These are phyloP conservation scores for Dasysyrphus albostriatus DNA, from an alignment of 2,888 invertebrate species.

Conservation along the genomic window DNA sequence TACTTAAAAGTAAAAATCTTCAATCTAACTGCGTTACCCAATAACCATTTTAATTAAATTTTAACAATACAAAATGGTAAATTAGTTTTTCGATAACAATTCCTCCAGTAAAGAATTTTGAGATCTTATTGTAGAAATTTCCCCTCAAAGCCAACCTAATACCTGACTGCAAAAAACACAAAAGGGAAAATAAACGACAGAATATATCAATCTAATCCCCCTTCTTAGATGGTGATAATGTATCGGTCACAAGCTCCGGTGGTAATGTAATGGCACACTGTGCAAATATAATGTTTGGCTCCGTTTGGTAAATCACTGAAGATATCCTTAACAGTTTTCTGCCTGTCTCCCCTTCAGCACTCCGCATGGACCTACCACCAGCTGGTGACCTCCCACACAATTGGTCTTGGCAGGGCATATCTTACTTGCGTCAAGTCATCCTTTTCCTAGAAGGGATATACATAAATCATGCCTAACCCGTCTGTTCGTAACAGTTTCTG, in stretches of 20 bases:
- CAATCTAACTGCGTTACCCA: too few species aligned
- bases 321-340: slow-evolving; percentile 69
- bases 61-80: too few species aligned
- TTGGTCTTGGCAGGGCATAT: slow-evolving; percentile 64
- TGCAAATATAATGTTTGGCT: slow-evolving; percentile 71
- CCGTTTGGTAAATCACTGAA: slow-evolving; percentile 72
- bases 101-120: neutral
- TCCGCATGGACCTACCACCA: neutral
- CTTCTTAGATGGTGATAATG: slow-evolving; percentile 63
- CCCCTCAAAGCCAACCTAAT: neutral
- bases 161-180: neutral
- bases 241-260: slow-evolving; percentile 51
- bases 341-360: slow-evolving; percentile 1
- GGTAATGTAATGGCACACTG: slow-evolving; percentile 58
- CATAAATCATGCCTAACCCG: slow-evolving; percentile 76
- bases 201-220: slow-evolving; percentile 42
- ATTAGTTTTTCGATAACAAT: neutral
- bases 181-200: slow-evolving; percentile 4
- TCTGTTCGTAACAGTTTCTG: slow-evolving; percentile 76
- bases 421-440: slow-evolving; percentile 75
- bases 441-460: slow-evolving; percentile 72
- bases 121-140: neutral
- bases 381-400: slow-evolving; percentile 66
- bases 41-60: too few species aligned
- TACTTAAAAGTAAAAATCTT: too few species aligned